Evolutionary conservation across 2,888 invertebrate genomes (phyloP).

Genomic region (Carcina quercana): DNA sequence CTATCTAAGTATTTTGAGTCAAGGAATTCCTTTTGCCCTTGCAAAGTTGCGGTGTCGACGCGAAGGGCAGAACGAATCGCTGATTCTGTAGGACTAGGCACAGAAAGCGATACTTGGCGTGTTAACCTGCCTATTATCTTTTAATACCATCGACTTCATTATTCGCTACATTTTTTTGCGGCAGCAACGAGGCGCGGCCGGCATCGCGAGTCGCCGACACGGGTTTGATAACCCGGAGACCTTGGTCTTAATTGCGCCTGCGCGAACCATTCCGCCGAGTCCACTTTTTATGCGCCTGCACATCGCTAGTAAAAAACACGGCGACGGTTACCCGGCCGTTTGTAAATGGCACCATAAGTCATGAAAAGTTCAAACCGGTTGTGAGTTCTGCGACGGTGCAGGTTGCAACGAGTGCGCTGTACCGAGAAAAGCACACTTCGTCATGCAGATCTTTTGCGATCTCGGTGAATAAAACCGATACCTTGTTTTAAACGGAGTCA

Average conservation of each 20-base stretch:
- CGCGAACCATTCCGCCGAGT: slow-evolving; percentile 66
- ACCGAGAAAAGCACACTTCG: slow-evolving; percentile 41
- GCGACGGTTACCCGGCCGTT: slow-evolving; percentile 49
- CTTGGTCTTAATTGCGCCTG: slow-evolving; percentile 74
- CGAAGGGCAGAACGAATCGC: slow-evolving; percentile 29
- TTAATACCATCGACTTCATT: slow-evolving; percentile 70
- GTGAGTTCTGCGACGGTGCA: slow-evolving; percentile 38
- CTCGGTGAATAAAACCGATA: slow-evolving; percentile 40
- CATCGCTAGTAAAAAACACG: slow-evolving; percentile 68
- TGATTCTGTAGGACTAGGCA: too few species aligned
- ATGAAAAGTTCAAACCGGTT: slow-evolving; percentile 38
- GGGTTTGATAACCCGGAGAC: slow-evolving; percentile 74
- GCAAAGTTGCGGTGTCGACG: too few species aligned
- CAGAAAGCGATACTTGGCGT: slow-evolving; percentile 47
- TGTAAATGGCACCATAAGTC: slow-evolving; percentile 48
- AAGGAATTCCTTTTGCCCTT: too few species aligned
- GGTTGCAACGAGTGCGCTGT: slow-evolving; percentile 48
- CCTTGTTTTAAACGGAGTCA: slow-evolving; percentile 33
- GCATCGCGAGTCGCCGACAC: slow-evolving; percentile 56
- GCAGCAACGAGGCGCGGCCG: slow-evolving; percentile 56
- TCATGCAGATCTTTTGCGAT: slow-evolving; percentile 44
- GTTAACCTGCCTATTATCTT: slow-evolving; percentile 64
- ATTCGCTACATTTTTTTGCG: slow-evolving; percentile 68
- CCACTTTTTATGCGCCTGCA: slow-evolving; percentile 73
- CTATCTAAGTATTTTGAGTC: too few species aligned